These are phyloP conservation scores for Diplazon laetatorius DNA, from an alignment of 2,888 invertebrate species.

Conservation along the genomic window DNA sequence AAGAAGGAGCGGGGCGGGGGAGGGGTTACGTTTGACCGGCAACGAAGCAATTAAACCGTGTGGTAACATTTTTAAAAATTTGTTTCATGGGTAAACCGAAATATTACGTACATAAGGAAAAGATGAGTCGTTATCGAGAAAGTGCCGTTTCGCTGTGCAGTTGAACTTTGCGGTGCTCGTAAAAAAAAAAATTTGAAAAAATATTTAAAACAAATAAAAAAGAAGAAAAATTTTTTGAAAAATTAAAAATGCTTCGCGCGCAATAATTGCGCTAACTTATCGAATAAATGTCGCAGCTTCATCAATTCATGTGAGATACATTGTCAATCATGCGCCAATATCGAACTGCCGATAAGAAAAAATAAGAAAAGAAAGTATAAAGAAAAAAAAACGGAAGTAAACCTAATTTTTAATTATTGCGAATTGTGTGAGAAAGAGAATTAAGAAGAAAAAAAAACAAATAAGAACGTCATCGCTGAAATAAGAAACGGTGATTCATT, in stretches of 20 bases:
- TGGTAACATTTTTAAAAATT: conserved; percentile 33
- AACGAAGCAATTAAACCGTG: conserved; percentile 43
- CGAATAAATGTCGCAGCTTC: conserved; percentile 61
- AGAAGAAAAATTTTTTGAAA: too few species aligned
- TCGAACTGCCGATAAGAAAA: conserved; percentile 50
- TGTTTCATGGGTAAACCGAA: conserved; percentile 37
- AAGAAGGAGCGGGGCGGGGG: too few species aligned
- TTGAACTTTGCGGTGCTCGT: conserved; percentile 37
- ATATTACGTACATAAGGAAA: conserved; percentile 47
- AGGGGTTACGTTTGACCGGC: conserved; percentile 34
- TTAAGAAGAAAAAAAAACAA: background rate
- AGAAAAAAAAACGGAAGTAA: conserved; percentile 5
- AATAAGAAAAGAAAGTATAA: too few species aligned
- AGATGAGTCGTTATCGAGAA: conserved; percentile 48
- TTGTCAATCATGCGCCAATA: conserved; percentile 40
- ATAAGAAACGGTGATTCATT: conserved; percentile 22
- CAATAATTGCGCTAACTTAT: conserved; percentile 52
- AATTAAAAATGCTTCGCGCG: conserved; percentile 57
- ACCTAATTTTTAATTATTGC: conserved; percentile 9
- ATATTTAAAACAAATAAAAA: background rate
- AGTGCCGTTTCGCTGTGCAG: conserved; percentile 49
- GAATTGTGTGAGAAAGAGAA: conserved; percentile 16
- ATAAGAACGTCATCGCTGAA: conserved; percentile 17
- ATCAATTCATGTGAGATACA: conserved; percentile 52
- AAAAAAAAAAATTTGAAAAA: background rate